These are phyloP conservation scores for silkworm (Bombyx mori) DNA, from an alignment of 1,140 invertebrate genomes.

Conservation along the genomic window DNA sequence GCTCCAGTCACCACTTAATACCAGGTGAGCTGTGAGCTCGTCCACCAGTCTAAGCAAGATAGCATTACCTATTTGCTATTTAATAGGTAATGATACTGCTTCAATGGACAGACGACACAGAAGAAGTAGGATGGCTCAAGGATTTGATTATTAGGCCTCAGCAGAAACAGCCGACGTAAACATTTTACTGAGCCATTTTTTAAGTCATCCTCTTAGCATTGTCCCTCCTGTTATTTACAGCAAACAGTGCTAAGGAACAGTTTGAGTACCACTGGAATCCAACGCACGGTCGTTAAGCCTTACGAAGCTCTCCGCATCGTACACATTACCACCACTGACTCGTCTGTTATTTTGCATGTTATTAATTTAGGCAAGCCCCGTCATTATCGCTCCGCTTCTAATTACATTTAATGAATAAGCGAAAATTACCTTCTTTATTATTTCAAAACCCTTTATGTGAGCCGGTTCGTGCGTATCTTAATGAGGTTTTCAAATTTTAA, in stretches of 20 bases:
- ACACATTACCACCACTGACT: conserved; percentile 15
- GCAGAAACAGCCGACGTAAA: too few species aligned
- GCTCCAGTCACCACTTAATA: too few species aligned
- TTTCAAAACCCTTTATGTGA: conserved; percentile 31
- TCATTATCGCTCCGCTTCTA: conserved; percentile 33
- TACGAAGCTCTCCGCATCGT: conserved; percentile 8
- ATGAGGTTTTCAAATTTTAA: conserved; percentile 54
- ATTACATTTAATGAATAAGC: conserved; percentile 42
- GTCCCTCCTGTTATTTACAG: too few species aligned
- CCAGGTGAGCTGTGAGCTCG: too few species aligned
- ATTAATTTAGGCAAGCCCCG: conserved; percentile 26
- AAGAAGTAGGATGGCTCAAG: too few species aligned
- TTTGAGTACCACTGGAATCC: conserved; percentile 2
- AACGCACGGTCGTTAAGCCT: conserved; percentile 3
- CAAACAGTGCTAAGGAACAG: background rate
- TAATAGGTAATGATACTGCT: too few species aligned
- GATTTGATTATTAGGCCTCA: too few species aligned
- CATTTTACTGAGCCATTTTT: too few species aligned
- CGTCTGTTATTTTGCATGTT: conserved; percentile 24
- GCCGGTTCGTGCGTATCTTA: conserved; percentile 30
- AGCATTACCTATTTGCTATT: too few species aligned
- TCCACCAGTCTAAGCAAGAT: too few species aligned
- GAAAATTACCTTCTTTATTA: conserved; percentile 40
- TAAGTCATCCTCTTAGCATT: too few species aligned
- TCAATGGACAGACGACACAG: too few species aligned